Evolutionary conservation across 2,113 vertebrate species (phyloP).

Genomic region (Cathartes aura): DNA sequence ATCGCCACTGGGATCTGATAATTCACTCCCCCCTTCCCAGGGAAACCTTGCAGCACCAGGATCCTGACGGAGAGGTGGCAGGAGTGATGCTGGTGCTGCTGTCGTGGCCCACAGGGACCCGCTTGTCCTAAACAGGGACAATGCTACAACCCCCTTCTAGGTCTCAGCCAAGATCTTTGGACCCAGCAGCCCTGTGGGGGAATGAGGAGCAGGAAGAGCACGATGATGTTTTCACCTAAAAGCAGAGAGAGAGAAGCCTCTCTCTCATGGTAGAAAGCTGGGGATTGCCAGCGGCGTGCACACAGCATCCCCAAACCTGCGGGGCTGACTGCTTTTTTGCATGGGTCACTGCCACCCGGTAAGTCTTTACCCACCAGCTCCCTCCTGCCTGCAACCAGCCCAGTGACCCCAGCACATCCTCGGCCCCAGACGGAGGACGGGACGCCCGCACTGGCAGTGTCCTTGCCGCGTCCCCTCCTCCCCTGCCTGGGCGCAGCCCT

Average conservation of each 20-base stretch:
- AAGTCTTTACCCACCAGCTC: background rate
- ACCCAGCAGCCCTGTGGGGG: background rate
- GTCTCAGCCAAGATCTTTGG: background rate
- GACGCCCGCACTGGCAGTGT: background rate
- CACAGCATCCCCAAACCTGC: background rate
- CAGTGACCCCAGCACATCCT: accelerated
- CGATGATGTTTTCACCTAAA: background rate
- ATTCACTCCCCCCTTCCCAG: background rate
- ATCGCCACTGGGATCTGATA: background rate
- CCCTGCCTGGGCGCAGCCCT: background rate
- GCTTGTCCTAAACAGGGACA: background rate
- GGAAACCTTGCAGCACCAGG: background rate
- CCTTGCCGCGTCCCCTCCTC: background rate
- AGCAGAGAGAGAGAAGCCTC: background rate
- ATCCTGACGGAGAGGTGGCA: background rate
- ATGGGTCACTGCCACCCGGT: accelerated
- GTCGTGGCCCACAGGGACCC: accelerated
- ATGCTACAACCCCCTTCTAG: background rate
- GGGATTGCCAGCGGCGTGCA: accelerated
- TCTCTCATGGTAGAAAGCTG: background rate
- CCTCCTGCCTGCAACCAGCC: background rate
- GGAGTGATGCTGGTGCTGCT: background rate
- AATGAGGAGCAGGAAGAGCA: background rate
- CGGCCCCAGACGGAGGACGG: background rate
- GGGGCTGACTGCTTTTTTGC: background rate